Percentiles rank a stretch among this genome's conserved stretches.
Conservation (phyloP, 2,797 vertebrate genomes). For the Danionella dracula region DNA sequence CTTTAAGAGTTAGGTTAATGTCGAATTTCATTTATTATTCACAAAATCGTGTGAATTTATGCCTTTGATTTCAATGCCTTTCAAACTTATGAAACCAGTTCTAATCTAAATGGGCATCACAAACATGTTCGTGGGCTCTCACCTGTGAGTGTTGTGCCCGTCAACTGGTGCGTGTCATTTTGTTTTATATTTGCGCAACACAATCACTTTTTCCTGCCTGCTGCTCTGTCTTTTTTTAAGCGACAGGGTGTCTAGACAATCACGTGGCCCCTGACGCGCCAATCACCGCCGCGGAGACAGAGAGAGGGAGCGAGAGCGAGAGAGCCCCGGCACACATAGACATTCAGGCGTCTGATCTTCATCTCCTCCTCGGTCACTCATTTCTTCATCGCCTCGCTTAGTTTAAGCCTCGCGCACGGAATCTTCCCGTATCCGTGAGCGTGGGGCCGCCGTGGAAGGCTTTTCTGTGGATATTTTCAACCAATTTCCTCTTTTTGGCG, state of each 20-base stretch:
- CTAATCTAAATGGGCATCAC: no score
- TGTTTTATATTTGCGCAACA: slow-evolving; percentile 92
- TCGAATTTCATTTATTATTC: no score
- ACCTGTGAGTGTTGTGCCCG: slow-evolving; percentile 30
- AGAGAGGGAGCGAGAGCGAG: slow-evolving; percentile 29
- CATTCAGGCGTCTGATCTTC: slow-evolving; percentile 62
- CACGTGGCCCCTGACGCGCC: slow-evolving; percentile 88
- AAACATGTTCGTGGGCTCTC: neutral
- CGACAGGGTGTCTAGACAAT: slow-evolving; percentile 97
- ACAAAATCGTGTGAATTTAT: no score
- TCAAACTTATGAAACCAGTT: no score
- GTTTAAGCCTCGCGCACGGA: slow-evolving; percentile 45
- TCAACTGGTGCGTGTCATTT: slow-evolving; percentile 67
- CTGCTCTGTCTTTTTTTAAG: slow-evolving; percentile 67
- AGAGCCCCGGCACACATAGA: slow-evolving; percentile 26
- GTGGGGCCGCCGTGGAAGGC: slow-evolving; percentile 21
- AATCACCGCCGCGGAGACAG: slow-evolving; percentile 57
- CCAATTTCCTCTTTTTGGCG: neutral
- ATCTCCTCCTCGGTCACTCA: slow-evolving; percentile 57
- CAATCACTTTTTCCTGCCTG: slow-evolving; percentile 81
- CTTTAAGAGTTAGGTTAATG: no score
- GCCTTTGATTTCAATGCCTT: no score
- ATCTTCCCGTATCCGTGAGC: slow-evolving; percentile 31
- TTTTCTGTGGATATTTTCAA: slow-evolving; percentile 21
- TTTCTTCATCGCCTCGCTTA: slow-evolving; percentile 51